Evolutionary conservation across 2,888 invertebrate species (phyloP).

Genomic region (Embidobia sp.): DNA sequence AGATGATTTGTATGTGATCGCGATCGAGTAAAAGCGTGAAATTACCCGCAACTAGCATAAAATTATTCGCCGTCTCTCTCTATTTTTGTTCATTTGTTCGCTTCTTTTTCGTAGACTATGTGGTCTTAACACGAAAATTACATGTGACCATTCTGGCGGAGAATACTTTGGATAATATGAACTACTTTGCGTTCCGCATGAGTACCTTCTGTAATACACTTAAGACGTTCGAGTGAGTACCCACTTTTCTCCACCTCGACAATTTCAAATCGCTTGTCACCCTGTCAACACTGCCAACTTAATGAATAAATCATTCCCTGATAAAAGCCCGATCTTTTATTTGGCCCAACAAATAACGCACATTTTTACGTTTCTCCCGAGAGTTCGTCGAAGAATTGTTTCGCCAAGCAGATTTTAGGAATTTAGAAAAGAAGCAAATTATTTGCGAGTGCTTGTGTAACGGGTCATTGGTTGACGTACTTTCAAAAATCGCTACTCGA

Average conservation of each 20-base stretch:
- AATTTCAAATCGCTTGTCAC: slow-evolving; percentile 59
- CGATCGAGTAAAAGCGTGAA: slow-evolving; percentile 77
- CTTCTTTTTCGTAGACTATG: slow-evolving; percentile 41
- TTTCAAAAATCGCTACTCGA: too few relatives aligned
- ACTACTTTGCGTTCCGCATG: slow-evolving; percentile 57
- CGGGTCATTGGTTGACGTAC: too few relatives aligned
- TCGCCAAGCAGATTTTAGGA: too few relatives aligned
- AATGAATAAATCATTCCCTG: slow-evolving; percentile 27
- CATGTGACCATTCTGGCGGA: slow-evolving; percentile 68
- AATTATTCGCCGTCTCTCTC: slow-evolving; percentile 68
- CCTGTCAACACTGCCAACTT: slow-evolving; percentile 45
- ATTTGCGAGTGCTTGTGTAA: too few relatives aligned
- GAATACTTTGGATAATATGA: slow-evolving; percentile 70
- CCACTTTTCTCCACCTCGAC: slow-evolving; percentile 64
- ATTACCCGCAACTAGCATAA: slow-evolving; percentile 72
- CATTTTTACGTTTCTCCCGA: too few relatives aligned
- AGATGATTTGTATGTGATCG: slow-evolving; percentile 69
- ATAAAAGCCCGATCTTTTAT: too few relatives aligned
- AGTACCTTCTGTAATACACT: slow-evolving; percentile 63
- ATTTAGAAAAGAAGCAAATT: too few relatives aligned
- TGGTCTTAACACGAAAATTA: slow-evolving; percentile 70
- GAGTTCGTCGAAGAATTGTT: too few relatives aligned
- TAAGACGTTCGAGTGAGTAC: slow-evolving; percentile 49
- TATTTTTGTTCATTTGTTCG: slow-evolving; percentile 34
- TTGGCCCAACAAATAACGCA: too few relatives aligned